phyloP scores from a whole-genome alignment of 2,797 vertebrate genomes.

The Decapterus maruadsi region DNA sequence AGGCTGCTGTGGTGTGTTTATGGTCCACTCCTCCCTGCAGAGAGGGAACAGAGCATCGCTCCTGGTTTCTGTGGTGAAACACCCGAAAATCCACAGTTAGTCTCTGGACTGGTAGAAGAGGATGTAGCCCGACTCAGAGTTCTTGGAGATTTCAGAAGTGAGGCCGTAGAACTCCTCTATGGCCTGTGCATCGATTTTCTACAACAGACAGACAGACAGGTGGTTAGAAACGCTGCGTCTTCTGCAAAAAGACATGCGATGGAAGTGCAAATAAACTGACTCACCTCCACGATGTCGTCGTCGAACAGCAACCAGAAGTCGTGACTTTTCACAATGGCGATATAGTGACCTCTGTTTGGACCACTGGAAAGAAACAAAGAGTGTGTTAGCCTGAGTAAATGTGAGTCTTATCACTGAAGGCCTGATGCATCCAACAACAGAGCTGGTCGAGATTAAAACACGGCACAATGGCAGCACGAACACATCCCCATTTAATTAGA shows the following conservation, averaged over 20 bases:
- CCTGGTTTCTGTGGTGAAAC: slow-evolving; percentile 43
- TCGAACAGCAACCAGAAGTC: slow-evolving; percentile 99
- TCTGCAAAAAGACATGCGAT: no score
- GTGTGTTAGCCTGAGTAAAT: neutral
- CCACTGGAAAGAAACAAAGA: slow-evolving; percentile 82
- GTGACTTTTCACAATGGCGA: slow-evolving; percentile 98
- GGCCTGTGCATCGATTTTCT: slow-evolving; percentile 99
- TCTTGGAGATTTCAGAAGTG: slow-evolving; percentile 99
- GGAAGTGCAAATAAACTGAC: neutral
- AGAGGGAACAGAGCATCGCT: slow-evolving; percentile 47
- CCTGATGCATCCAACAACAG: no score
- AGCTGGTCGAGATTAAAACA: no score
- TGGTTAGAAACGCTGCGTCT: neutral
- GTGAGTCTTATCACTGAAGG: neutral
- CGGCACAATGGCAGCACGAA: no score
- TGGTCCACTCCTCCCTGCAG: slow-evolving; percentile 46
- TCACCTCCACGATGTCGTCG: slow-evolving; percentile 96
- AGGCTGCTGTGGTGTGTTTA: slow-evolving; percentile 62
- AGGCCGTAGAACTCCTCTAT: slow-evolving; percentile 99
- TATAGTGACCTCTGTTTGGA: slow-evolving; percentile 97
- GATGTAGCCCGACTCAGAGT: slow-evolving; percentile 99
- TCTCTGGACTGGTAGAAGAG: slow-evolving; percentile 99
- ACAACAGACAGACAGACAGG: slow-evolving; percentile 23
- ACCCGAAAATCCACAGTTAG: slow-evolving; percentile 64
- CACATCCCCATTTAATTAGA: no score